phyloP scores from a whole-genome alignment of 2,113 vertebrate genomes.

The Malaclemys terrapin region DNA sequence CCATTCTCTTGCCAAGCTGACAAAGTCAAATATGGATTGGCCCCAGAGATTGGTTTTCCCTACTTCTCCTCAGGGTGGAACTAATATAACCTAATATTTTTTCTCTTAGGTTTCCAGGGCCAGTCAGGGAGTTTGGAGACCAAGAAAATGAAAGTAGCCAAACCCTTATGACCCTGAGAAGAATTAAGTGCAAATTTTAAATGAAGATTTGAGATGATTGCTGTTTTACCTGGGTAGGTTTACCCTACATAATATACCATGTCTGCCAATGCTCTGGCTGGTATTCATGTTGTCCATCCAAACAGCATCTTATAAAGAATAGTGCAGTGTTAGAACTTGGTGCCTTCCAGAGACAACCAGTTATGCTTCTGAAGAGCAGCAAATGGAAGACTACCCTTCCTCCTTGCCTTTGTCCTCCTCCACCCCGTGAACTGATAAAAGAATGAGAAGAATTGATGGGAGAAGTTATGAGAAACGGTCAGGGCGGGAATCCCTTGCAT shows the following conservation, averaged over 20 bases:
- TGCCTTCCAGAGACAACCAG: background rate
- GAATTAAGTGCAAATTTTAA: background rate
- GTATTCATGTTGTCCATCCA: background rate
- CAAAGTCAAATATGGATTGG: background rate
- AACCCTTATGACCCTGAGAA: background rate
- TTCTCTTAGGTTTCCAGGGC: slow-evolving; percentile 7
- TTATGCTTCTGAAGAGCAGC: background rate
- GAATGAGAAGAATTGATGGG: background rate
- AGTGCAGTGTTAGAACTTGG: background rate
- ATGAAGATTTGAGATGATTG: background rate
- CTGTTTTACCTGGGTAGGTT: background rate
- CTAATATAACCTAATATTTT: background rate
- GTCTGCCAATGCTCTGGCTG: rapidly evolving
- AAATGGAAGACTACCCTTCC: background rate
- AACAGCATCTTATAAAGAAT: background rate
- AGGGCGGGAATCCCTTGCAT: too few relatives aligned
- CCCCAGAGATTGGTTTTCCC: background rate
- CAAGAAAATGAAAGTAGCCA: background rate
- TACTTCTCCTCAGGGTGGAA: background rate
- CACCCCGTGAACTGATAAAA: background rate
- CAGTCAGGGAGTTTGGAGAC: background rate
- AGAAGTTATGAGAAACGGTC: background rate
- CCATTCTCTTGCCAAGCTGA: background rate
- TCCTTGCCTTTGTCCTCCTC: background rate
- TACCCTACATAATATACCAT: background rate